Base-by-base conservation (phyloP, 2,113 vertebrate species). In the Cephalopholis sonnerati region DNA sequence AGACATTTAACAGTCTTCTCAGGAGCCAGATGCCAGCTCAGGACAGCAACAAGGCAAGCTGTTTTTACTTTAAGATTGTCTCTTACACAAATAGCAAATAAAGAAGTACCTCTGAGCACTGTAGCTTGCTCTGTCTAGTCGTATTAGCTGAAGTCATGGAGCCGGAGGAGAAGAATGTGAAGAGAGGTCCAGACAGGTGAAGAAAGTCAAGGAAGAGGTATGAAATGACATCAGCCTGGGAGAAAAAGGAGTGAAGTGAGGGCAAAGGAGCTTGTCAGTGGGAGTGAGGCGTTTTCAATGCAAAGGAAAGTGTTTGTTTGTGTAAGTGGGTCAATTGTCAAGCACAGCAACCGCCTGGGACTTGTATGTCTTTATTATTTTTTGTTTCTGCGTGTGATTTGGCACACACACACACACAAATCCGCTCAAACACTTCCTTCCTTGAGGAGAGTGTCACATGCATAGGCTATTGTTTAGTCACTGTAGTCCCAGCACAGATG, bases 241-340 rank as follows among this genome's bases (percentile, higher is more conserved):
- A 59, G 58, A 46, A 24, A 5, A 32, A 62, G 48, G 32, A 4
- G 66, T 2, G 50, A 18, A 75, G 77, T 27, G 27, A 62, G 69
- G 36, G 41, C 22, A 69, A 55, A 25, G 69, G 29, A 74, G 83
- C 46, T 22, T 0, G 62, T n/a, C 41, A 48, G 44, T 39, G 29
- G 39, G 36, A 51, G 66, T 29, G 57, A 68, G 77, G 68, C 59
- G 64, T 69, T 78, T 74, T 85, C 24, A 25, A 63, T 82, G 78
- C 32, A 84, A 79, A 81, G 72, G 68, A 80, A 66, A 65, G n/a
- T 51, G 68, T 48, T 18, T 41, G 15, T 55, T 39, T 80, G 76
- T 77, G 78, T 69, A 91, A 93, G 82, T 94, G 87, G 93, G 93
- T 94, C 91, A 86, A 53, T 81, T 77, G 69, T 84, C 77, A 67